Evolutionary conservation across 2,113 vertebrate species (phyloP).

Genomic region (Mobula birostris): DNA sequence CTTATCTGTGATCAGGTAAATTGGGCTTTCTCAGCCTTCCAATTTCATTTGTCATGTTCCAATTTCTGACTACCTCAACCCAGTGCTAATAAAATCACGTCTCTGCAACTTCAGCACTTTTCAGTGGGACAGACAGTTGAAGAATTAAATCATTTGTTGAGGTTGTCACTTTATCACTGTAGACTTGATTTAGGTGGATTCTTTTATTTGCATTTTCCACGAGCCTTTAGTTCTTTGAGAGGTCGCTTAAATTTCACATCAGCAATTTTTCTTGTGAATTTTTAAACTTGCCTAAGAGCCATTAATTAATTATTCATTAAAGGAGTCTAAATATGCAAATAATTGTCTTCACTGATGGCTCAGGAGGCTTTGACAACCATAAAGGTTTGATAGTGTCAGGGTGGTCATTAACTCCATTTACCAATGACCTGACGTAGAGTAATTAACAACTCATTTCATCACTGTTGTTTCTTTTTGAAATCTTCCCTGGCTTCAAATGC

Average conservation of each 20-base stretch:
- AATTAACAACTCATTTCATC: neutral
- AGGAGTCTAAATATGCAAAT: neutral
- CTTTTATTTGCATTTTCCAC: neutral
- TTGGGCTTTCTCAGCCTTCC: neutral
- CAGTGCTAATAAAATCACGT: neutral
- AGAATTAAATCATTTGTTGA: neutral
- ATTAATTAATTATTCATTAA: neutral
- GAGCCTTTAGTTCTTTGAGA: neutral
- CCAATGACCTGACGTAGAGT: neutral
- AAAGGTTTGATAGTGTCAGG: neutral
- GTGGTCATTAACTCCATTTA: neutral
- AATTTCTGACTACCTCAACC: neutral
- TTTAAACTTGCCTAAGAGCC: neutral
- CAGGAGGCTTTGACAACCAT: neutral
- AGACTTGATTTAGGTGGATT: neutral
- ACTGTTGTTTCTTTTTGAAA: neutral
- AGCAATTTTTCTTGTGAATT: neutral
- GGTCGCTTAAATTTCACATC: neutral
- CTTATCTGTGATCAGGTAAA: slow-evolving; percentile 85
- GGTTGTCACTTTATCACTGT: neutral
- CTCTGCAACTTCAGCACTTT: neutral
- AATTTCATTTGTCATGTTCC: neutral
- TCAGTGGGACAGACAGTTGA: neutral
- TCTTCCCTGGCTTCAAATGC: neutral
- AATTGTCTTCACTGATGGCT: neutral